Base-by-base conservation (phyloP, 2,797 vertebrate species). In the Novumbra hubbsi region DNA sequence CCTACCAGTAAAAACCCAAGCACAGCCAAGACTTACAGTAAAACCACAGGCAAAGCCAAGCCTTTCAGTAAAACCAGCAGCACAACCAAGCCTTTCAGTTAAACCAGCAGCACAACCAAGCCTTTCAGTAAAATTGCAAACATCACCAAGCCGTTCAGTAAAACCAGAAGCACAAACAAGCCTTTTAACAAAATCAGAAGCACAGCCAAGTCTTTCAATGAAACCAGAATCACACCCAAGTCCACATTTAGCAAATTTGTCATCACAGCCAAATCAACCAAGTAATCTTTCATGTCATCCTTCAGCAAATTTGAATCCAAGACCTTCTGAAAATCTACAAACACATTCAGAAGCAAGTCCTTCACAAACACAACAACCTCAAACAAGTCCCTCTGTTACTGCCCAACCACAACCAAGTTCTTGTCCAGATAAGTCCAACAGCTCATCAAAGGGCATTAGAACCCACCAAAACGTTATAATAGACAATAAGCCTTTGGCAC, bases 391-490 rank as follows among this genome's bases (percentile, higher is more conserved):
- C 41, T 6, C 9, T 45, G 41, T 45, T 45, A 11, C 6, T 2
- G 1, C 41, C 11, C 41, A 45, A 45, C 41, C 41, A 45, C 41
- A 45, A 45, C 41, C 41, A 14, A 45, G 41, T 11, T 45, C 41
- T 11, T 45, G 41, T 8, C 75, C 70, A 38, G 67, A 41, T 34
- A 17, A 68, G 17, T 52, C 12, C 0, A 70, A 15, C n/a, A 48
- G n/a, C 14, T 64, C 1, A 30, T 28, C n/a, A 2, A 80, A 84
- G 65, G 66, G 83, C 49, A 73, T 73, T 12, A 68, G 64, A 72
- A 67, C 66, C 66, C 69, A 76, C 19, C 15, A 32, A 32, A n/a
- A 34, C 28, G 49, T 38, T 6, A 24, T 41, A n/a, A 17, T 45
- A 65, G 57, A 41, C 48, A 17, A 55, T 21, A 41, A 62, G 60